Evolutionary conservation across 2,888 invertebrate genomes (phyloP).

Genomic region (Drosophila nigricruria): DNA sequence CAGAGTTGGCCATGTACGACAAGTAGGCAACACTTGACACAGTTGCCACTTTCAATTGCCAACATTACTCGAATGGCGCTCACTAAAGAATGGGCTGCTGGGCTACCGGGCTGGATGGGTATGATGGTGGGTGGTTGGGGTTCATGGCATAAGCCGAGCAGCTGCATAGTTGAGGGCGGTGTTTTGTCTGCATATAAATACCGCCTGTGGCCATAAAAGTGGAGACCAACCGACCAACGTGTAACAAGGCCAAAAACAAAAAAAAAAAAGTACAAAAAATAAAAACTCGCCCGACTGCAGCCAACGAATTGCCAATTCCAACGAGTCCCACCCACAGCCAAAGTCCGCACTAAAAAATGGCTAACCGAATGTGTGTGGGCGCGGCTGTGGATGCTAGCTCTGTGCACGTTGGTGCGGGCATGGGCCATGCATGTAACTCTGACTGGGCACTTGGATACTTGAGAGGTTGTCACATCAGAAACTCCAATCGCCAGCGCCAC

Average conservation of each 20-base stretch:
- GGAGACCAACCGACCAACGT: conserved; percentile 83
- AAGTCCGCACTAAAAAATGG: conserved; percentile 72
- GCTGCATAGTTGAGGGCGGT: conserved; percentile 60
- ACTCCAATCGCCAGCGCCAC: conserved; percentile 25
- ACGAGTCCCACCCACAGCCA: conserved; percentile 2
- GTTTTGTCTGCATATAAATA: conserved; percentile 82
- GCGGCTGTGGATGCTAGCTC: conserved; percentile 62
- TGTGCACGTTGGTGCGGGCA: not conserved
- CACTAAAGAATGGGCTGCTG: conserved; percentile 47
- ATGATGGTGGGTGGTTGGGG: not conserved
- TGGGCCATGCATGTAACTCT: conserved; percentile 21
- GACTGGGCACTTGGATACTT: conserved; percentile 30
- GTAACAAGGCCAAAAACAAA: conserved; percentile 60
- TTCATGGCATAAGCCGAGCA: not conserved
- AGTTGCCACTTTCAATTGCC: conserved; percentile 83
- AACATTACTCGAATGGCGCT: conserved; percentile 77
- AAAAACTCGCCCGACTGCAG: conserved; percentile 45
- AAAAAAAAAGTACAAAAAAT: not conserved
- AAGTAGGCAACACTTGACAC: conserved; percentile 83
- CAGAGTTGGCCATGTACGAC: conserved; percentile 70
- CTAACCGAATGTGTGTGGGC: conserved; percentile 79
- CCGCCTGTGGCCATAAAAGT: conserved; percentile 84
- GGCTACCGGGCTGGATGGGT: not conserved
- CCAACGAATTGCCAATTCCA: conserved; percentile 50
- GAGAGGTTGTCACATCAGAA: conserved; percentile 51